A percentile compares a stretch with the other conserved stretches of the same genome.
Conservation (phyloP, 2,888 invertebrate species). For the Hymenopus coronatus region DNA sequence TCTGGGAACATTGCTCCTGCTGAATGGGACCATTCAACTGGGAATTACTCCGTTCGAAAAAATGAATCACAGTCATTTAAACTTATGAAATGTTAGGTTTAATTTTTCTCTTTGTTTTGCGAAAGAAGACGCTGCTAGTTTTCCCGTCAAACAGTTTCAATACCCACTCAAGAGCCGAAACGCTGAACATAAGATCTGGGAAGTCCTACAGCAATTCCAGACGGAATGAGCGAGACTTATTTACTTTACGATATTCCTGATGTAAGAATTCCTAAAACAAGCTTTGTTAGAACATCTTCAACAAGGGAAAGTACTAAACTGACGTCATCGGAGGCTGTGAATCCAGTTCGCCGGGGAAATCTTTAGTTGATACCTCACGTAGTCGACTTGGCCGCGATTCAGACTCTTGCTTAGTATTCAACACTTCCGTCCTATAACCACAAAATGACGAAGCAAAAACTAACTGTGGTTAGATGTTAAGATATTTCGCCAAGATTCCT, state of each 20-base stretch:
- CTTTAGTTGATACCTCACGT: not conserved
- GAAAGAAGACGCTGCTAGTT: no score
- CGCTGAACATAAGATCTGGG: no score
- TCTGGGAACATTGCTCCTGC: no score
- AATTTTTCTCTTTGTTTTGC: no score
- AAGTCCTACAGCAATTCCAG: not conserved
- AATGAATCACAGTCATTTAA: no score
- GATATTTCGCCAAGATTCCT: no score
- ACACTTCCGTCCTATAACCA: not conserved
- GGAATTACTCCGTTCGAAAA: no score
- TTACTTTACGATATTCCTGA: not conserved
- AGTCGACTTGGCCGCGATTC: not conserved
- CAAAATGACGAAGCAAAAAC: not conserved
- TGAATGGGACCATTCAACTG: no score
- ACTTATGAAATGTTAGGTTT: no score
- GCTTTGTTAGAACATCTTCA: not conserved
- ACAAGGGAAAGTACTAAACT: not conserved
- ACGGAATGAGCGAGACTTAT: not conserved
- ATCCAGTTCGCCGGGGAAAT: not conserved
- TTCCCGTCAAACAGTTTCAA: no score
- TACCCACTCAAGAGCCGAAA: no score
- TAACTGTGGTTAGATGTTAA: not conserved
- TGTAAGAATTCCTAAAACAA: not conserved
- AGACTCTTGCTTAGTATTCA: not conserved
- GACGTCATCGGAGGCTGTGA: not conserved